Percentiles rank a stretch among this genome's conserved stretches.
Evolutionary conservation across 2,797 vertebrate genomes (phyloP).

Genomic region (Lepidocolaptes lacrymiger): DNA sequence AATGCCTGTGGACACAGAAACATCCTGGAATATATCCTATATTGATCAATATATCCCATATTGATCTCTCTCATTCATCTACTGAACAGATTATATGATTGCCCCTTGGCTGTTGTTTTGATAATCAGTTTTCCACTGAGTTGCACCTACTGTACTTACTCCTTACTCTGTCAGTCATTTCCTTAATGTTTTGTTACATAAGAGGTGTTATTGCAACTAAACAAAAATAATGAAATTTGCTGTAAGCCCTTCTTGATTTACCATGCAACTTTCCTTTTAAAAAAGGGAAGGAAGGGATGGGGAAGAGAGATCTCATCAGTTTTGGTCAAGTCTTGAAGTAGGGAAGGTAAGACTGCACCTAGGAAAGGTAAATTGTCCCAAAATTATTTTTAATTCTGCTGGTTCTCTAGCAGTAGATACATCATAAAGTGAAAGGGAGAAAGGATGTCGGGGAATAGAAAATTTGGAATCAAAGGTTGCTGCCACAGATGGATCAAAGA

Average conservation of each 20-base stretch:
- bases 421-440: not conserved
- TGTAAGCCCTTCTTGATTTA: not conserved
- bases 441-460: not conserved
- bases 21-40: not conserved
- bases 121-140: not conserved
- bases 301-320: not conserved
- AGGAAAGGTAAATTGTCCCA: not conserved
- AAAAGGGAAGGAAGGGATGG: not conserved
- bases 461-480: not conserved
- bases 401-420: not conserved
- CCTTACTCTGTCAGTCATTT: not conserved
- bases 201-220: not conserved
- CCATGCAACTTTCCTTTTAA: not conserved
- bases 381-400: not conserved
- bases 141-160: not conserved
- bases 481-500: not conserved
- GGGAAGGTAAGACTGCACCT: not conserved
- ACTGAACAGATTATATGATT: not conserved
- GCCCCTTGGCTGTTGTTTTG: not conserved
- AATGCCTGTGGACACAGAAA: not conserved
- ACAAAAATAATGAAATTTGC: not conserved
- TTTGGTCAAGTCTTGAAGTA: not conserved
- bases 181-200: not conserved
- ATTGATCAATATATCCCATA: not conserved
- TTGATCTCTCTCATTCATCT: not conserved